Evolutionary conservation across 2,797 vertebrate genomes (phyloP).

Genomic region (Cossypha caffra): DNA sequence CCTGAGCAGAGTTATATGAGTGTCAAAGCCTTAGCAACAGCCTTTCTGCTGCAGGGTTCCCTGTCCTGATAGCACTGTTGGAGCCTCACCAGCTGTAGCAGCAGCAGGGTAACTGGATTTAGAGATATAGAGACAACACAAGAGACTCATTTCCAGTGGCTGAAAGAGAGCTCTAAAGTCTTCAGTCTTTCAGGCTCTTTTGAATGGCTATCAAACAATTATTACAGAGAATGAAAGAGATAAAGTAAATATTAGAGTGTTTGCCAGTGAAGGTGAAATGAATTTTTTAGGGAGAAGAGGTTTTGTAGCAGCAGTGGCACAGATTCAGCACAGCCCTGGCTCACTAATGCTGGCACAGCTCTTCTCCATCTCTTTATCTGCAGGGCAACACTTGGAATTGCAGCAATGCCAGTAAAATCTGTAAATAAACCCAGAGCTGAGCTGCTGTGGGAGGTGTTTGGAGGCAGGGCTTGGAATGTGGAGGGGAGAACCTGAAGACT

Average conservation of each 20-base stretch:
- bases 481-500: conserved; percentile 14
- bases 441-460: conserved; percentile 28
- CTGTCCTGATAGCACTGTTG: background rate
- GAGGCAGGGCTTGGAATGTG: background rate
- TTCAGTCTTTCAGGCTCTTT: background rate
- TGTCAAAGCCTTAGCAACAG: conserved; percentile 32
- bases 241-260: background rate
- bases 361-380: background rate
- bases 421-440: conserved; percentile 61
- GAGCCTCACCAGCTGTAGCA: background rate
- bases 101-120: background rate
- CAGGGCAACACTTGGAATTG: conserved; percentile 39
- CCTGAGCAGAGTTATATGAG: background rate
- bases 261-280: background rate
- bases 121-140: background rate
- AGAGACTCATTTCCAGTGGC: background rate
- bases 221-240: background rate
- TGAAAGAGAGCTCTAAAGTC: background rate
- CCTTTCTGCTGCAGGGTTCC: background rate
- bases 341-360: background rate
- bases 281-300: background rate
- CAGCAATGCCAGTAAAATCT: conserved; percentile 52
- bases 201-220: background rate
- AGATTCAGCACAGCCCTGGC: background rate
- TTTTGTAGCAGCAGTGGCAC: background rate